phyloP scores from a whole-genome alignment of 2,113 vertebrate genomes.

The Corvus moneduloides region DNA sequence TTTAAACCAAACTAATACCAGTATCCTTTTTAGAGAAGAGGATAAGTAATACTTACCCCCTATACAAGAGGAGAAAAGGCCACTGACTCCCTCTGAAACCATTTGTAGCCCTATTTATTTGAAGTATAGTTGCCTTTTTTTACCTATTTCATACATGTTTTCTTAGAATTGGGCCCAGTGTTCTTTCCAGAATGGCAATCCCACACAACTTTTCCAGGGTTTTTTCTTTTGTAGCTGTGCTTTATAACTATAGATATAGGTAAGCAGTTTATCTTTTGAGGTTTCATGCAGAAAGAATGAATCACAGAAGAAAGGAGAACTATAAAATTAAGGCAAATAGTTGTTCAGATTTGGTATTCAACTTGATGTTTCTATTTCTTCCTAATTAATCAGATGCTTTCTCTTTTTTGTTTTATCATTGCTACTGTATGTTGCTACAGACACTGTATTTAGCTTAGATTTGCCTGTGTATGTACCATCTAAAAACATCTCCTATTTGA shows the following conservation, averaged over 20 bases:
- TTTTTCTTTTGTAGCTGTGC: background rate
- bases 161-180: background rate
- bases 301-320: background rate
- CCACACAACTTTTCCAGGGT: background rate
- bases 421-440: background rate
- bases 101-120: background rate
- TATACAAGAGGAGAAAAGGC: background rate
- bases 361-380: background rate
- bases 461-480: background rate
- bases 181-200: background rate
- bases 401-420: background rate
- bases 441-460: background rate
- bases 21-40: background rate
- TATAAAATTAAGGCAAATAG: background rate
- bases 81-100: background rate
- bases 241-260: background rate
- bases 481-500: background rate
- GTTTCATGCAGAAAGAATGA: background rate
- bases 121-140: background rate
- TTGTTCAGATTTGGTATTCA: background rate
- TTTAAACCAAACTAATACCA: background rate
- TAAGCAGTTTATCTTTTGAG: background rate
- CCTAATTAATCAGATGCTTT: background rate
- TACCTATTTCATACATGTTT: background rate
- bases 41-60: background rate